Evolutionary conservation across 2,888 invertebrate genomes (phyloP).

Genomic region (Lobophora halterata): DNA sequence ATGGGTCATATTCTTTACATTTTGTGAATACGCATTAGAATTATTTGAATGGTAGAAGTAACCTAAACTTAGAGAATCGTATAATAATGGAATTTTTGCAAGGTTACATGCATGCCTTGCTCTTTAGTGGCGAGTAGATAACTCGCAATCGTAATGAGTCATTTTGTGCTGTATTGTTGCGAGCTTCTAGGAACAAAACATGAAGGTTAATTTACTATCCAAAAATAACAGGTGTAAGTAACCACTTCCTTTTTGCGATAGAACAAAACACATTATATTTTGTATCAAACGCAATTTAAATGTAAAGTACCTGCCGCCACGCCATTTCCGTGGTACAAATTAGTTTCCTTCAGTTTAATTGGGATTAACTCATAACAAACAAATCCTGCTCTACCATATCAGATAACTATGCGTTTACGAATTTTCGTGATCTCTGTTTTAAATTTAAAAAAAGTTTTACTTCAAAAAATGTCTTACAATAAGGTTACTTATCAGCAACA

Average conservation of each 20-base stretch:
- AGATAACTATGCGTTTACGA: too few species aligned
- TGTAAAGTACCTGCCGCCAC: constrained; percentile 7
- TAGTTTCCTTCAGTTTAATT: constrained; percentile 11
- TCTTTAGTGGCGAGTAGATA: constrained; percentile 17
- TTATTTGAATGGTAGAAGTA: constrained; percentile 6
- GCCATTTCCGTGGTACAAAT: neutral
- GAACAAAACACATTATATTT: constrained; percentile 15
- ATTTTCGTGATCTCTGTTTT: too few species aligned
- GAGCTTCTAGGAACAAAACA: constrained; percentile 13
- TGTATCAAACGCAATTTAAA: constrained; percentile 11
- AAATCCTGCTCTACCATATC: too few species aligned
- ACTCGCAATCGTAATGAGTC: constrained; percentile 9
- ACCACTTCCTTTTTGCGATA: constrained; percentile 19
- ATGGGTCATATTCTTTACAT: constrained; percentile 18
- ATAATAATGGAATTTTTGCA: constrained; percentile 17
- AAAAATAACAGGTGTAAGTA: constrained; percentile 15
- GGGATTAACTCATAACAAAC: too few species aligned
- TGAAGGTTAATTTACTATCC: constrained; percentile 18
- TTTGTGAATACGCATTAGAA: constrained; percentile 6
- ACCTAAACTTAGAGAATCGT: constrained; percentile 4
- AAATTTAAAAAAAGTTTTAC: too few species aligned
- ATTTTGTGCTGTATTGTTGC: constrained; percentile 14
- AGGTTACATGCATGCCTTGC: constrained; percentile 10
- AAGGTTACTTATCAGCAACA: too few species aligned
- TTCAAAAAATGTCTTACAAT: too few species aligned